phyloP scores from a whole-genome alignment of 2,113 vertebrate species.

The Mesocricetus auratus region DNA sequence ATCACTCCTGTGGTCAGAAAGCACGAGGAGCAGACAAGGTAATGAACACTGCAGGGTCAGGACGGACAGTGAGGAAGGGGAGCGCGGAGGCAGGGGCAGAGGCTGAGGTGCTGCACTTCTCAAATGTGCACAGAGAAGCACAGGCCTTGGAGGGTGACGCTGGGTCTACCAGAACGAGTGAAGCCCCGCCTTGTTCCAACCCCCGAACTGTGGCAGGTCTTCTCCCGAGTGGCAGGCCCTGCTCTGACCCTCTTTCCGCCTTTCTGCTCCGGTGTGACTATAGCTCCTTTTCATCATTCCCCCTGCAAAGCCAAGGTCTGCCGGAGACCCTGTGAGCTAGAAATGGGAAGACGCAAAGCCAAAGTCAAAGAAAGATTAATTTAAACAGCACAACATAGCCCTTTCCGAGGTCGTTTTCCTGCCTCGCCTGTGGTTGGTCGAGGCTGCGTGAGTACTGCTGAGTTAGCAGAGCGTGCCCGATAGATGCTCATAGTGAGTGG shows the following conservation, averaged over 20 bases:
- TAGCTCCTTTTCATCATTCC: background rate
- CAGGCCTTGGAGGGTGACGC: accelerated
- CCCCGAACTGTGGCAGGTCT: background rate
- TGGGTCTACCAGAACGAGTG: background rate
- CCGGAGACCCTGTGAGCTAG: background rate
- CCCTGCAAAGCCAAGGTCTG: background rate
- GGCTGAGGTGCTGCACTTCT: background rate
- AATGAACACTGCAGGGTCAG: background rate
- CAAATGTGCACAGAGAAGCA: accelerated
- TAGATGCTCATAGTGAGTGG: background rate
- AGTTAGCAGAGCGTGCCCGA: background rate
- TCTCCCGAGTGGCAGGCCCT: background rate
- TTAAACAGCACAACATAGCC: background rate
- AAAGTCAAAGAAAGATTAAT: background rate
- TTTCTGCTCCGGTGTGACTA: background rate
- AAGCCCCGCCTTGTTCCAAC: background rate
- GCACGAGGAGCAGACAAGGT: background rate
- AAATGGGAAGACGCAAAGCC: background rate
- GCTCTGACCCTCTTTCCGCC: background rate
- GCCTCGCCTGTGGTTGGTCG: background rate
- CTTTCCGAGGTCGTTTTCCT: background rate
- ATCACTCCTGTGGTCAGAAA: background rate
- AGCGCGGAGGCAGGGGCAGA: background rate
- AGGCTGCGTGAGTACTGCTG: background rate
- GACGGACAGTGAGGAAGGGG: background rate